A percentile compares a stretch with the other conserved stretches of the same genome.
Conservation (phyloP, 2,797 vertebrate species). For the Gymnoscopelus braueri region DNA sequence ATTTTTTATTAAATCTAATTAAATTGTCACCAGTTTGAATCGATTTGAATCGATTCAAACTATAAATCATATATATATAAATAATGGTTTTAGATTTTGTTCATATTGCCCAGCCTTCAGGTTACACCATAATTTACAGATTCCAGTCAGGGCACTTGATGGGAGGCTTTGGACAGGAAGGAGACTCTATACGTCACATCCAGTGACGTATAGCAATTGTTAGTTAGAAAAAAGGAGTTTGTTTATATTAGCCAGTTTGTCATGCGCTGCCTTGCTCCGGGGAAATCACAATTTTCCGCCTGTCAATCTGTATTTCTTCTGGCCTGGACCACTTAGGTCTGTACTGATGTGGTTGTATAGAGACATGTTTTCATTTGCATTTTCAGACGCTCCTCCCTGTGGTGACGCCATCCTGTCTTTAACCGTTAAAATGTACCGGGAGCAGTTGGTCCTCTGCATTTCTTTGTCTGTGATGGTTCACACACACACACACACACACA, state of each 20-base stretch:
- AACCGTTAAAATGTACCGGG: slow-evolving; percentile 61
- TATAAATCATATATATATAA: too few relatives aligned
- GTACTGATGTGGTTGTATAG: slow-evolving; percentile 51
- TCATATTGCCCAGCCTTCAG: too few relatives aligned
- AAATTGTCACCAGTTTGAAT: too few relatives aligned
- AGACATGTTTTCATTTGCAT: slow-evolving; percentile 70
- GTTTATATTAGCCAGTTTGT: slow-evolving; percentile 45
- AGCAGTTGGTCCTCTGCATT: slow-evolving; percentile 48
- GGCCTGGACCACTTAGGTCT: slow-evolving; percentile 59
- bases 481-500: slow-evolving; percentile 58
- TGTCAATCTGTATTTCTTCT: slow-evolving; percentile 69
- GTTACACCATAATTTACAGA: slow-evolving; percentile 40
- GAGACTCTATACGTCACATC: slow-evolving; percentile 41
- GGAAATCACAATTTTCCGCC: slow-evolving; percentile 68
- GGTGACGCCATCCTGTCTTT: slow-evolving; percentile 62
- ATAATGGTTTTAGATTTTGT: too few relatives aligned
- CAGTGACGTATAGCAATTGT: slow-evolving; percentile 16
- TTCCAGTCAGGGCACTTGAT: neutral
- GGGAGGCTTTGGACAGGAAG: slow-evolving; percentile 39
- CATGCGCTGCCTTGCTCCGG: slow-evolving; percentile 43
- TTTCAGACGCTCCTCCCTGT: slow-evolving; percentile 55
- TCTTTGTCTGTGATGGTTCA: slow-evolving; percentile 73
- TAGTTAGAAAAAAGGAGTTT: slow-evolving; percentile 33
- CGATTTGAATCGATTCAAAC: too few relatives aligned
- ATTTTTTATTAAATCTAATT: too few relatives aligned